Base-by-base conservation (phyloP, 2,888 invertebrate genomes). In the Caenorhabditis macrosperma region DNA sequence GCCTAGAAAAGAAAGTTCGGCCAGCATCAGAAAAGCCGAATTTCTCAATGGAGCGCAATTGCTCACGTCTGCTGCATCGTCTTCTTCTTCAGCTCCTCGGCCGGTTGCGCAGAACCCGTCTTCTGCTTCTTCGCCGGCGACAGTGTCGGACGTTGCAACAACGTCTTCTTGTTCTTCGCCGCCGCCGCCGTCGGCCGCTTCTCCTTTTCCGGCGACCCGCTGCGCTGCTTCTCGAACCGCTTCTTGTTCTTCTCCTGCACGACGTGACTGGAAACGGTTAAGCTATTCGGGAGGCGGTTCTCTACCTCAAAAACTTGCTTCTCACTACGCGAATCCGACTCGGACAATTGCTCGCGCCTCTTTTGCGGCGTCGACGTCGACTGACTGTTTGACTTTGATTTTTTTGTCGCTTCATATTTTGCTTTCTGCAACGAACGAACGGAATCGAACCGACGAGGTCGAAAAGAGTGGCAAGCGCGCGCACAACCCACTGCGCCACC, bases 251-350 rank as follows among this genome's bases (percentile, higher is more conserved):
- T 10, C 2, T 33, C 9, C 33, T 9, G 5, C 33, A 33, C 9
- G 6, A 33, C 33, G 33, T 44, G 44, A 44, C 44, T 44, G 9
- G 15, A 38, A 33, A 9, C 33, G 6, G 38, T 38, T 38, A 9
- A 38, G 38, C n/a, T n/a, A n/a, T 38, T 9, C 38, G 15, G 15
- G 38, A 38, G 9, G 9, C 38, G 15, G 38, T 17, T 44, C 20
- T n/a, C 3, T 17, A 44, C 44, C n/a, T n/a, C 44, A 44, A 33
- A 33, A 33, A n/a, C n/a, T n/a, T n/a, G 17, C 17, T 30, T 55
- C 17, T 59, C 59, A 38, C 59, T 59, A 2, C 38, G 20, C 15
- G 59, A 59, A 44, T 59, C 59, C 41, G 59, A 59, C 44, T 59
- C 59, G 7, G 59, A 59, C 28, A 24, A 0, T 7, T 22, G 44